Evolutionary conservation across 2,888 invertebrate species (phyloP).

Genomic region (Pseudanteris insignis): DNA sequence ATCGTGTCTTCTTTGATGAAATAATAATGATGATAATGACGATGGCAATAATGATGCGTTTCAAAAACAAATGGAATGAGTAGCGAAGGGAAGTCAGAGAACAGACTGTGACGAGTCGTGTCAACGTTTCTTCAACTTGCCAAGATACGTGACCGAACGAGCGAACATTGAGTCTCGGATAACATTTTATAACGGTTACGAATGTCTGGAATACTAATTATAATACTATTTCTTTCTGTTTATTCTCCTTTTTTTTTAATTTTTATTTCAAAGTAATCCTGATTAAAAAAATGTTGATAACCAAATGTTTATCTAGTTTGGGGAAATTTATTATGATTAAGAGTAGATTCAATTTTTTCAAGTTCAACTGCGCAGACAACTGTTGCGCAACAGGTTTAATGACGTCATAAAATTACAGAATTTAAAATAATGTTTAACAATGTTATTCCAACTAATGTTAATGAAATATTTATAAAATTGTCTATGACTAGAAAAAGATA

Average conservation of each 20-base stretch:
- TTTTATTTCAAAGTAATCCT: background rate
- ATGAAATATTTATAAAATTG: too few relatives aligned
- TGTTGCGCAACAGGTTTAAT: too few relatives aligned
- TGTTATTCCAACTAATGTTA: too few relatives aligned
- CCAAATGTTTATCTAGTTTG: too few relatives aligned
- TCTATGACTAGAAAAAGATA: too few relatives aligned
- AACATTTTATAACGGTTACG: slow-evolving; percentile 16
- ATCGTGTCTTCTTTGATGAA: background rate
- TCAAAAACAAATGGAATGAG: background rate
- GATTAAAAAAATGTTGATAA: too few relatives aligned
- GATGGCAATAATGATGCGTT: slow-evolving; percentile 1
- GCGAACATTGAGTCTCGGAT: slow-evolving; percentile 1
- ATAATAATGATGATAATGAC: too few relatives aligned
- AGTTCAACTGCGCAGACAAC: too few relatives aligned
- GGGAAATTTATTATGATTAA: too few relatives aligned
- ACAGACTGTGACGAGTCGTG: background rate
- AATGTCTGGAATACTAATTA: slow-evolving; percentile 1
- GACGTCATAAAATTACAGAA: too few relatives aligned
- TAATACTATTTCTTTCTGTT: slow-evolving; percentile 4
- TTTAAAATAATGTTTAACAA: too few relatives aligned
- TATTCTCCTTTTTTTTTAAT: background rate
- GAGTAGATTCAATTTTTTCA: too few relatives aligned
- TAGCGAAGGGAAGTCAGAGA: background rate
- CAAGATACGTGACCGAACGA: slow-evolving; percentile 12
- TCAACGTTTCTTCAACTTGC: slow-evolving; percentile 23